These are phyloP conservation scores for Nerophis ophidion DNA, from an alignment of 2,113 vertebrate species.

Conservation along the genomic window DNA sequence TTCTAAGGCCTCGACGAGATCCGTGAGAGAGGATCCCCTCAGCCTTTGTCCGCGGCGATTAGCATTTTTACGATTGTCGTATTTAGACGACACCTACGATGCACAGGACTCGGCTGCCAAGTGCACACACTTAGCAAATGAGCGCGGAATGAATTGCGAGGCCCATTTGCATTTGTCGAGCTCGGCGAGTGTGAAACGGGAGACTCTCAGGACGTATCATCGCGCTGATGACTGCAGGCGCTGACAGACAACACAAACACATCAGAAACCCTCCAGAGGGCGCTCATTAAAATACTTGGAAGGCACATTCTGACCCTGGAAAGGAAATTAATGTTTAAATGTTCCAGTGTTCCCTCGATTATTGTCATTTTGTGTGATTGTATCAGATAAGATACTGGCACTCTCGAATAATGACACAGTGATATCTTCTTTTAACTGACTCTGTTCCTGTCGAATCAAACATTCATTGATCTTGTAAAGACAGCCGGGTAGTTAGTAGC, in stretches of 20 bases:
- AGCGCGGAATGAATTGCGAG: not conserved
- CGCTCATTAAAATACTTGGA: not conserved
- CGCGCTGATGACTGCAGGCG: constrained; percentile 1
- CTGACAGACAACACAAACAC: not conserved
- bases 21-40: constrained; percentile 45
- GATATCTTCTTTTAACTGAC: no score
- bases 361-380: no score
- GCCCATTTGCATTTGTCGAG: not conserved
- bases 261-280: not conserved
- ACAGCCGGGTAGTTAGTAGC: no score
- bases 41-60: constrained; percentile 29
- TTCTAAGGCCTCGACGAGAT: constrained; percentile 54
- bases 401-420: no score
- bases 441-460: no score
- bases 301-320: no score
- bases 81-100: not conserved
- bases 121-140: not conserved
- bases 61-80: constrained; percentile 26
- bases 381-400: no score
- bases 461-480: no score
- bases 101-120: not conserved
- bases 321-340: no score
- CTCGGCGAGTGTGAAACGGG: not conserved
- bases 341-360: no score
- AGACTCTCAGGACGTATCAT: not conserved